phyloP scores from a whole-genome alignment of 2,113 vertebrate genomes.

The Elaphurus davidianus region DNA sequence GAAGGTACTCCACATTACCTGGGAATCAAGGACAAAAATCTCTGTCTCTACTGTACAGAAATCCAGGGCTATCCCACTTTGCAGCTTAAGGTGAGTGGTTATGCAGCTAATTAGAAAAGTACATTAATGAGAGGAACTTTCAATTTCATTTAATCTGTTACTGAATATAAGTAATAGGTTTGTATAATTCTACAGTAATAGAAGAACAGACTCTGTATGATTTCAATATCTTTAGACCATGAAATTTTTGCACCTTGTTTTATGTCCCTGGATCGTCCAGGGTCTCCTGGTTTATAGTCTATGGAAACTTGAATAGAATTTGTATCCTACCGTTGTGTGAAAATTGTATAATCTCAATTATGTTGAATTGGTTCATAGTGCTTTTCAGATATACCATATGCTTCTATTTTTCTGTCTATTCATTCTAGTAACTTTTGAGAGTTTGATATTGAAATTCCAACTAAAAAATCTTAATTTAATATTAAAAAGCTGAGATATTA shows the following conservation, averaged over 20 bases:
- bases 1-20: conserved; percentile 25
- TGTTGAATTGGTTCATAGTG: not conserved
- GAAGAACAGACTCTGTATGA: not conserved
- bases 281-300: not conserved
- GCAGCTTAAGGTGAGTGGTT: conserved; percentile 54
- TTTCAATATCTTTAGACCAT: not conserved
- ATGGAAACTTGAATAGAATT: not conserved
- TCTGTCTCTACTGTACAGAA: conserved; percentile 32
- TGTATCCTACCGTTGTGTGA: not conserved
- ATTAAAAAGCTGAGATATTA: not conserved
- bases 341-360: not conserved
- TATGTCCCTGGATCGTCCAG: not conserved
- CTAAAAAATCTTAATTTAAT: not conserved
- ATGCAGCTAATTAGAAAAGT: not conserved
- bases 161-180: not conserved
- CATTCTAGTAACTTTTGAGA: not conserved
- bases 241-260: not conserved
- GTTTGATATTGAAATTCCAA: not conserved
- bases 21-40: not conserved
- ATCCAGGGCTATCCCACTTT: not conserved
- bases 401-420: not conserved
- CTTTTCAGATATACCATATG: not conserved
- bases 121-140: not conserved
- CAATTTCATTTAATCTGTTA: not conserved
- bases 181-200: not conserved